A percentile compares a stretch with the other conserved stretches of the same genome.
phyloP scores from a whole-genome alignment of 2,113 vertebrate species.

The Lasiurus cinereus region DNA sequence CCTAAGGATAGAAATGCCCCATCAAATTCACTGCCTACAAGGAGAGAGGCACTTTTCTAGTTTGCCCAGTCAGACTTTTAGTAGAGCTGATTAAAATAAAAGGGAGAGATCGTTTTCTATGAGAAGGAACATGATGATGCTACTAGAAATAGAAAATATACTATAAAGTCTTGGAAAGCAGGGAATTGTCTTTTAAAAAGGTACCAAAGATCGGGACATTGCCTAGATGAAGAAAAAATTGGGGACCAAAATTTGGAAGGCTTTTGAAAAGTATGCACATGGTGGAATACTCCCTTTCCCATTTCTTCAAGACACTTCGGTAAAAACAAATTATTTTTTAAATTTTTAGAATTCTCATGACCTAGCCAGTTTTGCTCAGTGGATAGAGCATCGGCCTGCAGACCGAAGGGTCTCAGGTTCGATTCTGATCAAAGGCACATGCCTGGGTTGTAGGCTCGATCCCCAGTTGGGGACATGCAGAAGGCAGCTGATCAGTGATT shows the following conservation, averaged over 20 bases:
- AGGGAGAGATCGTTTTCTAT: not conserved
- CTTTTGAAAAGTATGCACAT: not conserved
- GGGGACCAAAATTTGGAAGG: not conserved
- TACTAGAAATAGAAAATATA: not conserved
- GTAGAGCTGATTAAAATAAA: not conserved
- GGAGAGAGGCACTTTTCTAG: not conserved
- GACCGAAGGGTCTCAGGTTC: too few species aligned
- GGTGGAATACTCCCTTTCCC: not conserved
- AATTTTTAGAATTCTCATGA: not conserved
- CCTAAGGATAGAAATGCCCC: not conserved
- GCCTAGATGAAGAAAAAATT: not conserved
- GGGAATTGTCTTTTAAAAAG: not conserved
- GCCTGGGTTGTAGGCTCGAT: too few species aligned
- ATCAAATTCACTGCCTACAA: not conserved
- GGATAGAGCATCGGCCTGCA: too few species aligned
- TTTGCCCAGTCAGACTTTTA: not conserved
- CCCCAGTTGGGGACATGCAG: too few species aligned
- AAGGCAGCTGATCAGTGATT: too few species aligned
- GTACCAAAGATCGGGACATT: not conserved
- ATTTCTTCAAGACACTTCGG: not conserved
- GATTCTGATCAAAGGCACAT: too few species aligned
- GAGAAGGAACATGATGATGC: not conserved
- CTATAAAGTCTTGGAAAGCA: not conserved
- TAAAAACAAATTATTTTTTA: conserved; percentile 9
- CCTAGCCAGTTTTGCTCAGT: too few species aligned